Evolutionary conservation across 2,797 vertebrate genomes (phyloP).

Genomic region (Sciaenops ocellatus): DNA sequence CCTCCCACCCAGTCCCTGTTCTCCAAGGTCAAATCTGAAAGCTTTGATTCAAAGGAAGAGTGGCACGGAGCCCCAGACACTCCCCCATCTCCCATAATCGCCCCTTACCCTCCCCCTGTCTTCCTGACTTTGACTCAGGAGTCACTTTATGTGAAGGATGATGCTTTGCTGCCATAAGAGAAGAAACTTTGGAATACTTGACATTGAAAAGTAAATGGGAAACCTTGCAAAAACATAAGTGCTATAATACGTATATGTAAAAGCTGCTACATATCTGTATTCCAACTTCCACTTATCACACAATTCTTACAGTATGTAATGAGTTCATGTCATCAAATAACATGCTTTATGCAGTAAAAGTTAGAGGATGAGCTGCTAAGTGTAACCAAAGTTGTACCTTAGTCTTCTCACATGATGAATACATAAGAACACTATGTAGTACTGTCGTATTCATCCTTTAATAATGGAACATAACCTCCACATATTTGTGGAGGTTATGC

Average conservation of each 20-base stretch:
- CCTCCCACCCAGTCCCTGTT: background rate
- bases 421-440: background rate
- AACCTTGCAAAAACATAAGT: background rate
- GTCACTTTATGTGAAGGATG: constrained; percentile 7
- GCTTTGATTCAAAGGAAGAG: constrained; percentile 40
- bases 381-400: background rate
- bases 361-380: background rate
- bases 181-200: background rate
- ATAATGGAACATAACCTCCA: background rate
- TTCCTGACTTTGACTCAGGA: background rate
- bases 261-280: background rate
- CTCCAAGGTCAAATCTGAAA: constrained; percentile 51
- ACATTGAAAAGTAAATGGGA: background rate
- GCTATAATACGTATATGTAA: background rate
- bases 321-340: background rate
- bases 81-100: background rate
- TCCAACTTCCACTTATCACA: background rate
- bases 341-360: background rate
- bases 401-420: background rate
- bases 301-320: background rate
- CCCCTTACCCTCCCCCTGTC: constrained; percentile 4
- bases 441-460: background rate
- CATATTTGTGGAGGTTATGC: too few species aligned
- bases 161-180: background rate
- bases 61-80: constrained; percentile 7